Conservation (phyloP, 2,888 invertebrate genomes). For the Melieria crassipennis region DNA sequence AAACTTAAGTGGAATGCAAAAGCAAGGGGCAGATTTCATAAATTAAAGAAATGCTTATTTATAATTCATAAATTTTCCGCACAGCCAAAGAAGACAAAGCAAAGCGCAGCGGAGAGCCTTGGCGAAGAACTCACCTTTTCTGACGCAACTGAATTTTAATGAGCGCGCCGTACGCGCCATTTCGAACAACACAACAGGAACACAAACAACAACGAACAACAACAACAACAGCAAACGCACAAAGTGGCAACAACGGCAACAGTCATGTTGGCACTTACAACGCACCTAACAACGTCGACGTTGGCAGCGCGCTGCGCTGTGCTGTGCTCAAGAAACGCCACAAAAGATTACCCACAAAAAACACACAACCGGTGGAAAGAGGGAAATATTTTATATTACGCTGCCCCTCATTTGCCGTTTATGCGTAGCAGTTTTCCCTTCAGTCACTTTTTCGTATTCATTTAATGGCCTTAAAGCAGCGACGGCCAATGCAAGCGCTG, state of each 20-base stretch:
- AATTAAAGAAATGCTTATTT: conserved; percentile 4
- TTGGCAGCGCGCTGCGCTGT: background rate
- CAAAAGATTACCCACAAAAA: conserved; percentile 9
- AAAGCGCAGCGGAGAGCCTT: background rate
- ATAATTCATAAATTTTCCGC: conserved; percentile 14
- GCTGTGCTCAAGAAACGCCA: background rate
- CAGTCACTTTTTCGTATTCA: too few species aligned
- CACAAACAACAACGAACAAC: conserved; percentile 8
- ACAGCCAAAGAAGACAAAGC: background rate
- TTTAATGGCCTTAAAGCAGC: conserved; percentile 15
- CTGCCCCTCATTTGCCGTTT: too few species aligned
- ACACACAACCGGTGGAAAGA: too few species aligned
- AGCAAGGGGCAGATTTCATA: background rate
- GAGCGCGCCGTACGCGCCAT: conserved; percentile 20
- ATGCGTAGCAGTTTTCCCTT: too few species aligned
- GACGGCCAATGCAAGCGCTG: background rate
- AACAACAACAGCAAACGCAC: background rate
- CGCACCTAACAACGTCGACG: background rate
- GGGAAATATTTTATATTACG: too few species aligned
- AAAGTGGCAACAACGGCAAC: too few species aligned
- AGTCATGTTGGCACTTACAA: too few species aligned
- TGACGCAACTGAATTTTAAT: conserved; percentile 10
- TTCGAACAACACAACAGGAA: conserved; percentile 6
- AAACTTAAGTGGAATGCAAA: too few species aligned
- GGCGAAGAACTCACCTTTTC: conserved; percentile 2